Evolutionary conservation across 2,797 vertebrate genomes (phyloP), one percentile per base, ranked within the genome.

Genomic region (Tangara arthus): DNA sequence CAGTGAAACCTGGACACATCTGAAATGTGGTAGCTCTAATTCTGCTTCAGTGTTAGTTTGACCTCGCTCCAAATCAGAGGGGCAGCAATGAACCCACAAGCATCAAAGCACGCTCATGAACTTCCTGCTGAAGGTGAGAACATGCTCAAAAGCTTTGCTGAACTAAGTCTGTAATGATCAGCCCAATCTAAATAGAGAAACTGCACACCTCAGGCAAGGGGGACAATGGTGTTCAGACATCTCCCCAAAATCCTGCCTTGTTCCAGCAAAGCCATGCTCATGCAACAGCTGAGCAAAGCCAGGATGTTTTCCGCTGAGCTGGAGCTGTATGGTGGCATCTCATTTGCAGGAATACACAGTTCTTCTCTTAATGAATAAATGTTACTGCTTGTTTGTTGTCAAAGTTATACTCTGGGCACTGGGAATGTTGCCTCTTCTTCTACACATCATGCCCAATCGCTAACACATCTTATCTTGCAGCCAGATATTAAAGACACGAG

Each of bases 401-500:
- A 76, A n/a, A 90, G 17, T 16, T 30, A 32, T 13, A 27, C 8
- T 2, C 6, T 2, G 12, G 47, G 17, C 32, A 32, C 42, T 10
- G 17, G 7, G 24, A 94, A 70, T 0, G 10, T 41, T 60, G 22
- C 41, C 34, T 44, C 35, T 59, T 86, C 39, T 68, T 82, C 52
- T 55, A 63, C 10, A 44, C 46, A 53, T 49, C 26, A 20, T 42
- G 27, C 27, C 55, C 27, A 27, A 15, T 32, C 0, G 0, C 69
- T 65, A 93, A 55, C 34, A 81, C 26, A 37, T 63, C 44, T 80
- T 61, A 65, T n/a, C 80, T 83, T 55, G 63, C 60, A 84, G 59
- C 30, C 73, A 89, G 39, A 71, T 82, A 84, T 68, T 90, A 84
- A 76, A 92, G 37, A 76, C 47, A 91, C 8, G 71, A 89, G 28